These are phyloP conservation scores for Drosophila yakuba DNA, from an alignment of 1,140 invertebrate genomes.

Conservation along the genomic window DNA sequence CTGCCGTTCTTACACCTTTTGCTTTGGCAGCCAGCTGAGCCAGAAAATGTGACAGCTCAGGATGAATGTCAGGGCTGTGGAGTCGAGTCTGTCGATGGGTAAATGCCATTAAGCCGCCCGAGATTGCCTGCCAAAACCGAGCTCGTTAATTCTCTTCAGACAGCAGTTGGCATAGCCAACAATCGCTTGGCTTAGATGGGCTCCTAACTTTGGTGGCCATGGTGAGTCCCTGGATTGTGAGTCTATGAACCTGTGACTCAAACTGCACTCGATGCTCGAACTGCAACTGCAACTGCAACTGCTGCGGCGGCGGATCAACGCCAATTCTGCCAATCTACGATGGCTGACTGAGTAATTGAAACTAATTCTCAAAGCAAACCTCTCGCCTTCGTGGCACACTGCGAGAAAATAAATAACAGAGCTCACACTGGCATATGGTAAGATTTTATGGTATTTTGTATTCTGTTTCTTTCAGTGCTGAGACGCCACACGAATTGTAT, in stretches of 20 bases:
- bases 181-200: slow-evolving; percentile 19
- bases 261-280: slow-evolving; percentile 7
- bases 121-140: slow-evolving; percentile 30
- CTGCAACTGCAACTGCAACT: slow-evolving; percentile 19
- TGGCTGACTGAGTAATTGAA: slow-evolving; percentile 62
- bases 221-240: not conserved
- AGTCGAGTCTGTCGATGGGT: slow-evolving; percentile 14
- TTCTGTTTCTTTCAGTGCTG: slow-evolving; percentile 1
- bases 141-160: slow-evolving; percentile 38
- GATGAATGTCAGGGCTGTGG: slow-evolving; percentile 23
- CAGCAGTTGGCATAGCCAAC: slow-evolving; percentile 6
- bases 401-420: not conserved
- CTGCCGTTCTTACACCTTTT: not conserved
- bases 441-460: too few species aligned
- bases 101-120: slow-evolving; percentile 37
- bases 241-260: slow-evolving; percentile 11
- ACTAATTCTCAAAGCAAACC: slow-evolving; percentile 75
- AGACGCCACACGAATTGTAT: slow-evolving; percentile 4
- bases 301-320: slow-evolving; percentile 33
- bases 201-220: not conserved
- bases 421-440: too few species aligned
- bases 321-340: slow-evolving; percentile 56
- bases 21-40: slow-evolving; percentile 35
- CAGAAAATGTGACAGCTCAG: slow-evolving; percentile 59
- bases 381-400: slow-evolving; percentile 25